These are phyloP conservation scores for Apis cerana DNA, from an alignment of 1,140 invertebrate genomes.

Conservation along the genomic window DNA sequence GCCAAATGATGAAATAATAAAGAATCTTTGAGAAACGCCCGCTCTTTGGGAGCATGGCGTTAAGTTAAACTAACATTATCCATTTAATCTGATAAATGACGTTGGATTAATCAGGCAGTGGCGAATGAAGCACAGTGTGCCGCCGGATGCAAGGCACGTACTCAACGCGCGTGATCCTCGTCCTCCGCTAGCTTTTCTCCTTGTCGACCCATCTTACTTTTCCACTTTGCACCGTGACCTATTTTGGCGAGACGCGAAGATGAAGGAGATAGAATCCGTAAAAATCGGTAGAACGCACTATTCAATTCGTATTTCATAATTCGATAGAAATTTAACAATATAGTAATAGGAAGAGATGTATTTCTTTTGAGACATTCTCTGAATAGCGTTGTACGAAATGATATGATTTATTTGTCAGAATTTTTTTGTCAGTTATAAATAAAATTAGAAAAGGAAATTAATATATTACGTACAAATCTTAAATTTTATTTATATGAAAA, in stretches of 20 bases:
- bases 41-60: not conserved
- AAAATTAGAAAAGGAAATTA: not conserved
- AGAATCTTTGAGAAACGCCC: constrained; percentile 28
- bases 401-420: too few species aligned
- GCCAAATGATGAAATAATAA: constrained; percentile 10
- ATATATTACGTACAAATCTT: not conserved
- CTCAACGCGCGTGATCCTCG: constrained; percentile 37
- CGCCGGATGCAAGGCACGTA: constrained; percentile 46
- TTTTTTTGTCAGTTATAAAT: not conserved
- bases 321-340: too few species aligned
- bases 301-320: too few species aligned
- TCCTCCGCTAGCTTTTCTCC: constrained; percentile 23
- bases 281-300: not conserved
- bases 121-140: constrained; percentile 14
- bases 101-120: constrained; percentile 39
- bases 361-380: too few species aligned
- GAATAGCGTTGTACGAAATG: too few species aligned
- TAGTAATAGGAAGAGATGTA: too few species aligned
- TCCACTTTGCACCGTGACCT: constrained; percentile 30
- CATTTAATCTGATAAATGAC: constrained; percentile 50
- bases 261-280: not conserved
- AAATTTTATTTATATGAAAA: not conserved
- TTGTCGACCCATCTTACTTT: constrained; percentile 16
- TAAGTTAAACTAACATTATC: constrained; percentile 41
- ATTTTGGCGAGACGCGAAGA: constrained; percentile 13